Evolutionary conservation across 2,888 invertebrate genomes (phyloP).

Genomic region (Proisotoma minuta): DNA sequence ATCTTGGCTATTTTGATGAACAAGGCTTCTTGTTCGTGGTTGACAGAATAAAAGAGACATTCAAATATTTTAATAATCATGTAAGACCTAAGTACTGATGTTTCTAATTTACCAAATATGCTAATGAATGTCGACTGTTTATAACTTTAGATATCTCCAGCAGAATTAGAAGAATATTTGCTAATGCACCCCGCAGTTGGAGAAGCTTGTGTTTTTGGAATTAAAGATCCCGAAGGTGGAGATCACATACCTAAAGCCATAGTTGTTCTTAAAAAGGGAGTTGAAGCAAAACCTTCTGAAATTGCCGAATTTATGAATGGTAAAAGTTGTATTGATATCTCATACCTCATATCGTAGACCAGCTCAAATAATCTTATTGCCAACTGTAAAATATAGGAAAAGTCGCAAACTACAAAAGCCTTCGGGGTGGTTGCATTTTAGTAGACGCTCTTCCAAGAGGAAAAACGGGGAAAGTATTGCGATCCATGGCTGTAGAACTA

Average conservation of each 20-base stretch:
- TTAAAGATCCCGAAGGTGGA: slow-evolving; percentile 44
- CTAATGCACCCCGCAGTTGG: slow-evolving; percentile 38
- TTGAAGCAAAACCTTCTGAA: slow-evolving; percentile 20
- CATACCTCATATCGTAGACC: not conserved
- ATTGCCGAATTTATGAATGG: slow-evolving; percentile 40
- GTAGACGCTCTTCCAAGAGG: slow-evolving; percentile 41
- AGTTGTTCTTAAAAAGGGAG: slow-evolving; percentile 32
- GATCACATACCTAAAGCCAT: slow-evolving; percentile 45
- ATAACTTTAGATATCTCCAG: slow-evolving; percentile 41
- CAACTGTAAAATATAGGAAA: slow-evolving; percentile 15
- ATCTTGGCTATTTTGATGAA: slow-evolving; percentile 43
- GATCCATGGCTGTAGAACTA: slow-evolving; percentile 36
- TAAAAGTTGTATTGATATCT: slow-evolving; percentile 8
- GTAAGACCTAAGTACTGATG: slow-evolving; percentile 20
- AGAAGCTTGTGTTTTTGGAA: slow-evolving; percentile 44
- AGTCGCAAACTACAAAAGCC: slow-evolving; percentile 43
- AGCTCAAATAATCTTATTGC: not conserved
- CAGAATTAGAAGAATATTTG: slow-evolving; percentile 42
- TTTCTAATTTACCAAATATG: not conserved
- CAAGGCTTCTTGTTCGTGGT: slow-evolving; percentile 42
- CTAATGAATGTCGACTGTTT: not conserved
- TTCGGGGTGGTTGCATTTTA: slow-evolving; percentile 42
- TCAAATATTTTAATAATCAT: slow-evolving; percentile 46
- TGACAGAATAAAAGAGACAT: slow-evolving; percentile 46
- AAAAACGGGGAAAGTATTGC: slow-evolving; percentile 44